phyloP scores from a whole-genome alignment of 1,140 invertebrate genomes.

The Cheumatopsyche charites region DNA sequence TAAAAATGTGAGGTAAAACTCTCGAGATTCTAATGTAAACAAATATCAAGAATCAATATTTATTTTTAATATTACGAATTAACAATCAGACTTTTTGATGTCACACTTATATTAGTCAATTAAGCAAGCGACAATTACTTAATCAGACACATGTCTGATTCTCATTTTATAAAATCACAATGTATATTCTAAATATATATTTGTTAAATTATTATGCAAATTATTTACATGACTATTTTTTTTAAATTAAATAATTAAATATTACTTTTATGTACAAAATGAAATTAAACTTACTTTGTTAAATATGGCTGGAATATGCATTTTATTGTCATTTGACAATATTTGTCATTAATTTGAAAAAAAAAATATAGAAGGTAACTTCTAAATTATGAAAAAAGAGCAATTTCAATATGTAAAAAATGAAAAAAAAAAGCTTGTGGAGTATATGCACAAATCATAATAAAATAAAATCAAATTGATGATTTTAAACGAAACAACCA shows the following conservation, averaged over 20 bases:
- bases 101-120: slow-evolving; percentile 19
- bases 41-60: slow-evolving; percentile 25
- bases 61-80: slow-evolving; percentile 18
- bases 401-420: too few relatives aligned
- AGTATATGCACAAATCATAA: not conserved
- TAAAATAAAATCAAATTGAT: not conserved
- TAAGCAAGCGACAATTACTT: not conserved
- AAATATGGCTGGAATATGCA: slow-evolving; percentile 21
- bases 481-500: too few relatives aligned
- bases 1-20: slow-evolving; percentile 1
- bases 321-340: slow-evolving; percentile 24
- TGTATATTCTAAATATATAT: slow-evolving; percentile 3
- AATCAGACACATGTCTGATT: not conserved
- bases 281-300: too few relatives aligned
- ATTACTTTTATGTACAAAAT: too few relatives aligned
- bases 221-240: too few relatives aligned
- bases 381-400: not conserved
- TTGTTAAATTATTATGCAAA: not conserved
- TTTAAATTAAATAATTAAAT: too few relatives aligned
- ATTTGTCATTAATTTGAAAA: slow-evolving; percentile 7
- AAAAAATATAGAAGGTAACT: not conserved
- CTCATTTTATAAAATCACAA: slow-evolving; percentile 17
- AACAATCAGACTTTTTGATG: slow-evolving; percentile 33
- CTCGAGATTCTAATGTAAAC: not conserved
- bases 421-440: not conserved